Evolutionary conservation across 2,113 vertebrate genomes (phyloP).

Genomic region (Onychostoma macrolepis): DNA sequence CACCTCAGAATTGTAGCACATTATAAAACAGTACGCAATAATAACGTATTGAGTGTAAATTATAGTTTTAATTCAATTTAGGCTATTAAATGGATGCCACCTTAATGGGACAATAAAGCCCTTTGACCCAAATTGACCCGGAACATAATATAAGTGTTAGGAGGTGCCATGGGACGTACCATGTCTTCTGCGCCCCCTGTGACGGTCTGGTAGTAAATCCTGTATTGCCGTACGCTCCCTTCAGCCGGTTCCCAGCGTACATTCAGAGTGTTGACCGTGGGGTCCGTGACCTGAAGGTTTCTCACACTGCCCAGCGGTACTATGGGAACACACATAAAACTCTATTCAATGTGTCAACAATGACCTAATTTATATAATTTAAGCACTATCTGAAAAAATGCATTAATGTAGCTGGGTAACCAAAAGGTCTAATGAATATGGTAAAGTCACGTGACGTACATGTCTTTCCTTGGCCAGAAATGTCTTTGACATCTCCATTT

Average conservation of each 20-base stretch:
- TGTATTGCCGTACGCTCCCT: conserved; percentile 91
- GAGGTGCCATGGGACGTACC: conserved; percentile 72
- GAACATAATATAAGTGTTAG: not conserved
- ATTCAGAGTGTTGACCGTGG: conserved; percentile 89
- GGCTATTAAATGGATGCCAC: too few species aligned
- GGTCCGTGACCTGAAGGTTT: conserved; percentile 91
- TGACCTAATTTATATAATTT: not conserved
- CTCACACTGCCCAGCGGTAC: conserved; percentile 90
- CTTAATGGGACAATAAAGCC: too few species aligned
- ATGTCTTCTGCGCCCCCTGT: conserved; percentile 84
- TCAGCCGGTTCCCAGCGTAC: conserved; percentile 95
- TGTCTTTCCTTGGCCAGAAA: conserved; percentile 91
- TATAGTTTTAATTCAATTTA: too few species aligned
- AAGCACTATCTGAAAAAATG: not conserved
- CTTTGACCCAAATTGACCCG: not conserved
- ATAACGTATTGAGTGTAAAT: too few species aligned
- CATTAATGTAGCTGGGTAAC: not conserved
- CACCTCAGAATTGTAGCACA: too few species aligned
- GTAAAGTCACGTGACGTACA: conserved; percentile 75
- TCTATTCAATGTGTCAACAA: not conserved
- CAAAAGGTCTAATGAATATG: not conserved
- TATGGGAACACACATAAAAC: conserved; percentile 59
- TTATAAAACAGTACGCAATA: too few species aligned
- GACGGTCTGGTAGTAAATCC: conserved; percentile 84
- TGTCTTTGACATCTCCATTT: conserved; percentile 81